Evolutionary conservation across 2,888 invertebrate genomes (phyloP).

Genomic region (Drosophila monieri): DNA sequence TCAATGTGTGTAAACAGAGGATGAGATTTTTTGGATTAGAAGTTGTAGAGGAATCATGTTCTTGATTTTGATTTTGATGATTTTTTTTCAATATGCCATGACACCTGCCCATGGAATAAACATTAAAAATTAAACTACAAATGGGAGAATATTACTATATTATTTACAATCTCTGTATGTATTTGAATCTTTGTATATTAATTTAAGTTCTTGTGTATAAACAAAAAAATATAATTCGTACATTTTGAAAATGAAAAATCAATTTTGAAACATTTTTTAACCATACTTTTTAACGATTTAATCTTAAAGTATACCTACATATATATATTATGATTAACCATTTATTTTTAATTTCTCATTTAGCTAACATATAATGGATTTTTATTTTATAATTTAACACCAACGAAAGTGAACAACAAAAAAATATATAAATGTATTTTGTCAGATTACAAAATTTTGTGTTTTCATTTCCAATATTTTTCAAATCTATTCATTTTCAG

Average conservation of each 20-base stretch:
- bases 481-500: not conserved
- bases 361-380: conserved; percentile 34
- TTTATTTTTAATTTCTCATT: conserved; percentile 33
- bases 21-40: conserved; percentile 22
- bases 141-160: conserved; percentile 5
- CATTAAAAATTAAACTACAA: not conserved
- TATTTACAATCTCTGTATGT: conserved; percentile 25
- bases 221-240: conserved; percentile 17
- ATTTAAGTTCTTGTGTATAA: conserved; percentile 33
- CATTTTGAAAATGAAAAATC: conserved; percentile 13
- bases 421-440: conserved; percentile 30
- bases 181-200: conserved; percentile 39
- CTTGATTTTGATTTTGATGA: conserved; percentile 3
- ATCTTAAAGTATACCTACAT: conserved; percentile 22
- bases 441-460: conserved; percentile 33
- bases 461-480: conserved; percentile 23
- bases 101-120: conserved; percentile 1
- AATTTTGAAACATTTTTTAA: conserved; percentile 18
- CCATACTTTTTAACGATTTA: conserved; percentile 32
- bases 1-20: conserved; percentile 37
- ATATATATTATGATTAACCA: conserved; percentile 29
- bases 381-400: conserved; percentile 37
- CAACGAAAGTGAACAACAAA: conserved; percentile 18
- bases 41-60: not conserved
- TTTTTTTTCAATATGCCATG: conserved; percentile 11